A percentile compares a stretch with the other conserved stretches of the same genome.
Conservation (phyloP, 2,888 invertebrate species). For the Ctena decussata region DNA sequence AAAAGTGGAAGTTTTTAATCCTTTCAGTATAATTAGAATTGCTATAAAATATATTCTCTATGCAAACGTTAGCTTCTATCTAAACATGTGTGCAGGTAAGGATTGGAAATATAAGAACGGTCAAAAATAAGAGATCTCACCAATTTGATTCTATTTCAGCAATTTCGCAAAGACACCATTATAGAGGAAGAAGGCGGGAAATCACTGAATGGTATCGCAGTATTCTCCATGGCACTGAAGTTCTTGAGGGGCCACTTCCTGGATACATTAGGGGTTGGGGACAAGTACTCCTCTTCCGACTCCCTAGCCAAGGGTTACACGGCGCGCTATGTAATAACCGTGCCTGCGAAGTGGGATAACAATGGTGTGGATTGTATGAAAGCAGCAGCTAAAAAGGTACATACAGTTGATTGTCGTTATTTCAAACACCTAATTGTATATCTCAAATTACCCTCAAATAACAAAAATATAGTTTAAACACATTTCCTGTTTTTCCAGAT, state of each 20-base stretch:
- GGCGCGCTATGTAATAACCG: slow-evolving; percentile 51
- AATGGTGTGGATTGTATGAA: slow-evolving; percentile 61
- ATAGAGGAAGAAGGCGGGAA: slow-evolving; percentile 62
- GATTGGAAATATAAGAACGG: no score
- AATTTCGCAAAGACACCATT: slow-evolving; percentile 59
- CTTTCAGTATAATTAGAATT: no score
- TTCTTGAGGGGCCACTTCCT: slow-evolving; percentile 49
- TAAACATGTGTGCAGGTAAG: no score
- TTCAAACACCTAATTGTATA: no score
- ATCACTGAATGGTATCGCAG: slow-evolving; percentile 51
- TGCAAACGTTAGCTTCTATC: no score
- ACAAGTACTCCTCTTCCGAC: slow-evolving; percentile 43
- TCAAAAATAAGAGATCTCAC: no score
- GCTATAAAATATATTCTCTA: no score
- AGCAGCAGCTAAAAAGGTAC: slow-evolving; percentile 61
- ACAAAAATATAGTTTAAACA: no score
- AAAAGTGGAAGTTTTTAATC: no score
- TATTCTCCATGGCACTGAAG: slow-evolving; percentile 52
- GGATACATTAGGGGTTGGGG: slow-evolving; percentile 45
- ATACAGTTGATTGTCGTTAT: no score
- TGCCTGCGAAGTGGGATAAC: slow-evolving; percentile 65
- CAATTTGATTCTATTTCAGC: slow-evolving; percentile 30
- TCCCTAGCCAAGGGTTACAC: slow-evolving; percentile 16
- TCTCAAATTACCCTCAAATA: no score
- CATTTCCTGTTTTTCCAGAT: no score